Percentiles rank a stretch among this genome's conserved stretches.
phyloP scores from a whole-genome alignment of 2,797 vertebrate genomes.

The Macroramphosus scolopax region DNA sequence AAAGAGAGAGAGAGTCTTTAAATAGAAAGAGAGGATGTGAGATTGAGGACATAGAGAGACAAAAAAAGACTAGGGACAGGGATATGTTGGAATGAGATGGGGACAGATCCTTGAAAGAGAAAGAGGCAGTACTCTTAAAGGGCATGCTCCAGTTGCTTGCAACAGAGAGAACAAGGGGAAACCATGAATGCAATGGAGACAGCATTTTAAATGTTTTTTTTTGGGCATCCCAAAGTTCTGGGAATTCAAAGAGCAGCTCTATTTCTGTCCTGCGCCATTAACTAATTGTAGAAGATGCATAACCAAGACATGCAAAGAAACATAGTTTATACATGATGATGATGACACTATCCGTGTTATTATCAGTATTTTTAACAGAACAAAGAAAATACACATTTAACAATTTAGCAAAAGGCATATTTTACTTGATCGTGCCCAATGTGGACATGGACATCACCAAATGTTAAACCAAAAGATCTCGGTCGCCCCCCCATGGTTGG shows the following conservation, averaged over 20 bases:
- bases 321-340: too few relatives aligned
- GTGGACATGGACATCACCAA: too few relatives aligned
- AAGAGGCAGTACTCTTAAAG: slow-evolving; percentile 41
- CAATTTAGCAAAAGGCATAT: too few relatives aligned
- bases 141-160: slow-evolving; percentile 45
- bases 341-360: too few relatives aligned
- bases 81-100: slow-evolving; percentile 15
- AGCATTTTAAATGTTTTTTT: slow-evolving; percentile 21
- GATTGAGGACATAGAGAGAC: slow-evolving; percentile 24
- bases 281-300: slow-evolving; percentile 18
- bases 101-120: slow-evolving; percentile 22
- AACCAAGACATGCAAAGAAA: background rate
- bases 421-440: too few relatives aligned
- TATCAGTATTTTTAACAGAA: too few relatives aligned
- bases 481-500: too few relatives aligned
- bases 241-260: slow-evolving; percentile 40
- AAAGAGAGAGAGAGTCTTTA: slow-evolving; percentile 18
- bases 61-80: slow-evolving; percentile 14
- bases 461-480: too few relatives aligned
- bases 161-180: slow-evolving; percentile 14
- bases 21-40: slow-evolving; percentile 42
- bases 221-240: slow-evolving; percentile 35
- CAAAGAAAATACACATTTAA: too few relatives aligned
- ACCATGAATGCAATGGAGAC: slow-evolving; percentile 22
- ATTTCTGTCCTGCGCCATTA: slow-evolving; percentile 28